Evolutionary conservation across 2,888 invertebrate genomes (phyloP).

Genomic region (Megalurothrips usitatus): DNA sequence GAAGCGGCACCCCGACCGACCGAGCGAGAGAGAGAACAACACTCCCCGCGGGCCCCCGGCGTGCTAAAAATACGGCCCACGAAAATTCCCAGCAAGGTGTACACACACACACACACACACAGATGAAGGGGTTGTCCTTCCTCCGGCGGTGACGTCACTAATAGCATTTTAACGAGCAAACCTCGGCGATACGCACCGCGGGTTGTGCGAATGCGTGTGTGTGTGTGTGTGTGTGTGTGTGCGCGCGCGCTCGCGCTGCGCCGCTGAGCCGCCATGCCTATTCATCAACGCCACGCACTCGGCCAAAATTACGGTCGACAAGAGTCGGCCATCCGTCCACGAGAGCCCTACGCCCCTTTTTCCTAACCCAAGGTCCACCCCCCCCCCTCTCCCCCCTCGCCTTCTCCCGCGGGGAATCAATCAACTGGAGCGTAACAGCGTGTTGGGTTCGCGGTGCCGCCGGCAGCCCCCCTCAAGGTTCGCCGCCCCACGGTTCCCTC

Average conservation of each 20-base stretch:
- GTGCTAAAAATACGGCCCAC: no score
- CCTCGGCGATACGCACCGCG: not conserved
- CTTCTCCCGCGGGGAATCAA: not conserved
- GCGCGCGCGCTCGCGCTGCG: not conserved
- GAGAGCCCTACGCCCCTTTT: not conserved
- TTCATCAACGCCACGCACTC: slow-evolving; percentile 3
- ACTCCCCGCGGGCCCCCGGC: no score
- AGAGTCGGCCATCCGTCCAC: not conserved
- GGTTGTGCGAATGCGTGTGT: not conserved
- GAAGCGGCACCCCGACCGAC: no score
- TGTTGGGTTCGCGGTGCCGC: no score
- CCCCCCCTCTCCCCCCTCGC: not conserved
- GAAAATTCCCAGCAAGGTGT: no score
- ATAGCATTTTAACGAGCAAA: slow-evolving; percentile 23
- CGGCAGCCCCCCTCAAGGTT: no score
- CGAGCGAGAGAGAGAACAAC: no score
- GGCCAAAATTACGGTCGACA: not conserved
- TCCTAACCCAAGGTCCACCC: not conserved
- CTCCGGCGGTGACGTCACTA: not conserved
- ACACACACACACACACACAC: no score
- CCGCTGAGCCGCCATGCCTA: not conserved
- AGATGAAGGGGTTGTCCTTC: no score
- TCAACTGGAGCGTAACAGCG: slow-evolving; percentile 1
- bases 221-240: no score
- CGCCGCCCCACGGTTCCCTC: no score